Evolutionary conservation across 2,888 invertebrate species (phyloP).

Genomic region (Parascotia fuliginaria): DNA sequence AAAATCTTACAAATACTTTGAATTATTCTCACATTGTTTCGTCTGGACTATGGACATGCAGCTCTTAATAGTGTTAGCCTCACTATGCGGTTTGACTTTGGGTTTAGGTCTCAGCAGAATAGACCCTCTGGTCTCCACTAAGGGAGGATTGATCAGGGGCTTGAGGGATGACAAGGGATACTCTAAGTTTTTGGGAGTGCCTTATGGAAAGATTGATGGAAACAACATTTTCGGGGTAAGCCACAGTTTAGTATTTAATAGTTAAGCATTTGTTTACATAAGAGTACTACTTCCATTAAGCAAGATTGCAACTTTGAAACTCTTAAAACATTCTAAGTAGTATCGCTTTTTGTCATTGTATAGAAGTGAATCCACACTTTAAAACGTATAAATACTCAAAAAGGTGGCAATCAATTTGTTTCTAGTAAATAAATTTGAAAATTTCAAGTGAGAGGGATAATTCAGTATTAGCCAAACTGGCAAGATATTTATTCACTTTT

Average conservation of each 20-base stretch:
- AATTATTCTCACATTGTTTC: not conserved
- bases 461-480: too few relatives aligned
- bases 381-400: too few relatives aligned
- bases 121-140: slow-evolving; percentile 40
- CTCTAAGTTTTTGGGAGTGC: slow-evolving; percentile 44
- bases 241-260: not conserved
- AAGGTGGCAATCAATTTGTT: too few relatives aligned
- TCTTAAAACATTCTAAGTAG: too few relatives aligned
- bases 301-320: too few relatives aligned
- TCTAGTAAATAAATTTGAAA: too few relatives aligned
- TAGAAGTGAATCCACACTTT: too few relatives aligned
- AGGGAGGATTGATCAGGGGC: slow-evolving; percentile 38
- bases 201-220: slow-evolving; percentile 41
- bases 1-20: not conserved
- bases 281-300: not conserved
- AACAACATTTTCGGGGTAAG: slow-evolving; percentile 44
- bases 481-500: too few relatives aligned
- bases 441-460: too few relatives aligned
- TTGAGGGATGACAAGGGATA: slow-evolving; percentile 34
- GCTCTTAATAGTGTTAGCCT: slow-evolving; percentile 1
- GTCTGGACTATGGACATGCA: slow-evolving; percentile 4
- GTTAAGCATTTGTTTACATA: not conserved
- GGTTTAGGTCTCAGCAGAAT: slow-evolving; percentile 18
- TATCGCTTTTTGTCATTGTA: too few relatives aligned
- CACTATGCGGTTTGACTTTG: slow-evolving; percentile 5